Conservation (phyloP, 1,140 invertebrate genomes). For the Campoletis sonorensis region DNA sequence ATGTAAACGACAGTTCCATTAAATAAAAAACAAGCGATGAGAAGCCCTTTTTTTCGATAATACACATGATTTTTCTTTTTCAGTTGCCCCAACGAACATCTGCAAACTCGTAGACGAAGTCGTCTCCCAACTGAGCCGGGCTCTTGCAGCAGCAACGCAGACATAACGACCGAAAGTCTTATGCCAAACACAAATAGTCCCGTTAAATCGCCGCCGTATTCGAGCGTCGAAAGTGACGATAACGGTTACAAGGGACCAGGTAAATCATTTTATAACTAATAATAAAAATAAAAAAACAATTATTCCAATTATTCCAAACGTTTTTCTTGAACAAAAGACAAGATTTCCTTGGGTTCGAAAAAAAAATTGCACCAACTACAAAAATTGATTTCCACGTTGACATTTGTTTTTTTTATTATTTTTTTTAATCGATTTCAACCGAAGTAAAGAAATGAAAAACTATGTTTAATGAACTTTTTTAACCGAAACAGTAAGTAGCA, state of each 20-base stretch:
- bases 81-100: conserved; percentile 64
- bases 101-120: conserved; percentile 73
- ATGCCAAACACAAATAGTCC: conserved; percentile 80
- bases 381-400: too few species aligned
- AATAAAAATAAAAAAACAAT: too few species aligned
- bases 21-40: too few species aligned
- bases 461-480: conserved; percentile 8
- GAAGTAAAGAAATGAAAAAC: too few species aligned
- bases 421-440: too few species aligned
- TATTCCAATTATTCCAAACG: too few species aligned
- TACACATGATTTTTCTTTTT: conserved; percentile 6
- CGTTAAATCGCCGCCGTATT: conserved; percentile 82
- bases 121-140: conserved; percentile 85
- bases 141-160: conserved; percentile 72
- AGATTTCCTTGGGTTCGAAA: too few species aligned
- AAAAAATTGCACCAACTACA: too few species aligned
- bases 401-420: too few species aligned
- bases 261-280: conserved; percentile 52
- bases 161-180: conserved; percentile 72
- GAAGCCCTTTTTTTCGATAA: too few species aligned
- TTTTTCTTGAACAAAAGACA: too few species aligned
- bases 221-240: conserved; percentile 79
- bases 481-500: conserved; percentile 61
- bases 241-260: conserved; percentile 75
- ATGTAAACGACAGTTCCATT: too few species aligned